Percentiles rank a stretch among this genome's conserved stretches.
These are phyloP conservation scores for Fulica atra DNA, from an alignment of 2,113 vertebrate genomes.

Conservation along the genomic window DNA sequence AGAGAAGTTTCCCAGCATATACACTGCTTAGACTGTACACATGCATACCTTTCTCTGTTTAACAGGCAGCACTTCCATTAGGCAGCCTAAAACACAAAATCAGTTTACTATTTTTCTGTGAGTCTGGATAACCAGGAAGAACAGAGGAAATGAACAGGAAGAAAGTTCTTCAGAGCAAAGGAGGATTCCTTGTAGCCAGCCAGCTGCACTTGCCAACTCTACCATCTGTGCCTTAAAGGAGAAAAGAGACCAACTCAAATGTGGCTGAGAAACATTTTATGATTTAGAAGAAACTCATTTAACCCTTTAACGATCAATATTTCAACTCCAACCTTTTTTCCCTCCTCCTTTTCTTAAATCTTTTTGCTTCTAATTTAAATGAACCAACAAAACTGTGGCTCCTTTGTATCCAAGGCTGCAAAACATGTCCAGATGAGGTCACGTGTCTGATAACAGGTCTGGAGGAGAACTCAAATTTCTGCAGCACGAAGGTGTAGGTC, in stretches of 20 bases:
- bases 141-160: conserved; percentile 53
- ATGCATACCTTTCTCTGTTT: not conserved
- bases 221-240: conserved; percentile 56
- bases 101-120: not conserved
- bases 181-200: conserved; percentile 57
- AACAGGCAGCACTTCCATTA: not conserved
- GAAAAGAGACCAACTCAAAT: conserved; percentile 46
- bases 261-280: not conserved
- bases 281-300: conserved; percentile 5
- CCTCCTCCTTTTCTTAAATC: not conserved
- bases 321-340: not conserved
- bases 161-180: conserved; percentile 57
- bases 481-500: not conserved
- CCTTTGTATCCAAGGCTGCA: not conserved
- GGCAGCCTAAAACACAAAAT: not conserved
- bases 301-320: not conserved
- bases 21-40: not conserved
- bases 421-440: not conserved
- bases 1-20: not conserved
- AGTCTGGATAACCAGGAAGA: conserved; percentile 26
- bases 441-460: not conserved
- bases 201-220: conserved; percentile 59
- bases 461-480: not conserved
- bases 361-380: not conserved
- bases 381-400: not conserved